A percentile compares a stretch with the other conserved stretches of the same genome.
phyloP scores from a whole-genome alignment of 2,797 vertebrate genomes.

The Pangasius sanitwongsei region DNA sequence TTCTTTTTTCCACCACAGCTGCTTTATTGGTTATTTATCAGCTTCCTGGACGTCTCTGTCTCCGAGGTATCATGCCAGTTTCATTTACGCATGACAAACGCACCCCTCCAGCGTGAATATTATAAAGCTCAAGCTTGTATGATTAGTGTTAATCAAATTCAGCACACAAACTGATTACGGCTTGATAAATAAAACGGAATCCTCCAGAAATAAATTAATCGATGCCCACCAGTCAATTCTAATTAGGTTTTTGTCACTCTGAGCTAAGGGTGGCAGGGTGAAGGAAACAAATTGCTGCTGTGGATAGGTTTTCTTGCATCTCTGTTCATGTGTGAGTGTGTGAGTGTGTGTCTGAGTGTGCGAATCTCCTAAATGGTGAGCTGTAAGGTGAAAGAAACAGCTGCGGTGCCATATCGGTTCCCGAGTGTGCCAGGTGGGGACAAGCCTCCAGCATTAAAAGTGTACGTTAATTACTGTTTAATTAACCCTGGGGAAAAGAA shows the following conservation, averaged over 20 bases:
- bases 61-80: constrained; percentile 34
- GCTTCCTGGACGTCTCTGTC: constrained; percentile 12
- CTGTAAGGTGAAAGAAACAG: constrained; percentile 49
- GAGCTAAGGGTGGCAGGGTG: constrained; percentile 3
- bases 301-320: neutral
- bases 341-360: neutral
- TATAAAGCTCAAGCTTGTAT: constrained; percentile 38
- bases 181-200: constrained; percentile 54
- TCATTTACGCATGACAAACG: constrained; percentile 28
- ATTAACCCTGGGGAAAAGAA: constrained; percentile 41
- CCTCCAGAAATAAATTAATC: constrained; percentile 52
- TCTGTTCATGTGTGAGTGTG: neutral
- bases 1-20: neutral
- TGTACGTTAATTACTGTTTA: constrained; percentile 57
- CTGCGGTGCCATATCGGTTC: constrained; percentile 55
- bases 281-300: constrained; percentile 12
- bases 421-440: constrained; percentile 46
- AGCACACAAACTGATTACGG: constrained; percentile 48
- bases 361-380: constrained; percentile 9
- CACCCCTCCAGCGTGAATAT: constrained; percentile 42
- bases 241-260: constrained; percentile 47
- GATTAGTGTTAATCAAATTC: constrained; percentile 56
- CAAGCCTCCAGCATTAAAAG: constrained; percentile 25
- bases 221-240: constrained; percentile 56
- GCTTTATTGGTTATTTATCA: constrained; percentile 26